These are phyloP conservation scores for Tetramorium parvispinum DNA, from an alignment of 1,140 invertebrate genomes.

Conservation along the genomic window DNA sequence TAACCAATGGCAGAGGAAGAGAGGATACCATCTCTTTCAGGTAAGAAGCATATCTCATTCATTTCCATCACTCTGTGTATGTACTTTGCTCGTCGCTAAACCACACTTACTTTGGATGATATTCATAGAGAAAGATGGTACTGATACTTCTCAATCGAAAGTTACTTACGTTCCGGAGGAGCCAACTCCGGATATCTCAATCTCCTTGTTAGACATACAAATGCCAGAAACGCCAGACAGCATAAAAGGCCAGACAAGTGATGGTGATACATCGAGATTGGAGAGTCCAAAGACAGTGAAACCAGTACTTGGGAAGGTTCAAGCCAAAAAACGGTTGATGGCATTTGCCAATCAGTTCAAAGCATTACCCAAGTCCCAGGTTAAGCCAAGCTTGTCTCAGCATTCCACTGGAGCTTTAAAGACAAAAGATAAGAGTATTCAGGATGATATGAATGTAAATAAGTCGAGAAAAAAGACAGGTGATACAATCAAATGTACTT, in stretches of 20 bases:
- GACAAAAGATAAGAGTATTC: constrained; percentile 57
- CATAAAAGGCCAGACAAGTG: constrained; percentile 72
- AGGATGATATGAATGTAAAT: constrained; percentile 58
- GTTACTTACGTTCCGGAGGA: constrained; percentile 69
- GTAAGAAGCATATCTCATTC: constrained; percentile 10
- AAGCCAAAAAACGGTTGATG: constrained; percentile 85
- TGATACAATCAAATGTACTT: background rate
- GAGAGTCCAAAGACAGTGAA: constrained; percentile 81
- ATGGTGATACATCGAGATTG: constrained; percentile 71
- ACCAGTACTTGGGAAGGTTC: constrained; percentile 83
- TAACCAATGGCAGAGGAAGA: constrained; percentile 51
- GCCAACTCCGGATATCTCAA: constrained; percentile 64
- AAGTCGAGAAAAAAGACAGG: constrained; percentile 73
- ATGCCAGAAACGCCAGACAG: constrained; percentile 80
- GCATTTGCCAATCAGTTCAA: constrained; percentile 84
- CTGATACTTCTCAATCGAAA: constrained; percentile 55
- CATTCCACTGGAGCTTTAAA: constrained; percentile 50
- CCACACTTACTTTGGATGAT: constrained; percentile 30
- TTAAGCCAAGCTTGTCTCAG: constrained; percentile 58
- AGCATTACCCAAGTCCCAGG: constrained; percentile 74
- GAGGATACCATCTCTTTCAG: background rate
- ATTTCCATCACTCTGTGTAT: background rate
- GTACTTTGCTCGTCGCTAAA: background rate
- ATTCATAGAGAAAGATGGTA: constrained; percentile 36
- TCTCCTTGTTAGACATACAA: constrained; percentile 78